These are phyloP conservation scores for Temnothorax curvispinosus DNA, from an alignment of 1,140 invertebrate species.

Conservation along the genomic window DNA sequence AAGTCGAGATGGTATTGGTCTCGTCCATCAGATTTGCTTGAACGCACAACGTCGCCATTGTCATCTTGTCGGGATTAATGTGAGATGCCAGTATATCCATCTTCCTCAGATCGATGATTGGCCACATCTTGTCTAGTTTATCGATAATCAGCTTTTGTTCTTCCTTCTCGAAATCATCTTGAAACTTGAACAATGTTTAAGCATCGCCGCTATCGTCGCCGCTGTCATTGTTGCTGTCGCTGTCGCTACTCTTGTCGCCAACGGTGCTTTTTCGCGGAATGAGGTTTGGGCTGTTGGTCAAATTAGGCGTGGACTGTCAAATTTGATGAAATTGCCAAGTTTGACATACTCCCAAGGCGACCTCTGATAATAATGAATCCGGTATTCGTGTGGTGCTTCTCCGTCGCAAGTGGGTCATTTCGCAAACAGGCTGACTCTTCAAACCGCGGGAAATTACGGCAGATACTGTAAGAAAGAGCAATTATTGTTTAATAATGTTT, in stretches of 20 bases:
- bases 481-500: too few relatives aligned
- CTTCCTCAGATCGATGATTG: background rate
- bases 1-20: constrained; percentile 13
- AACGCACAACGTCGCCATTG: constrained; percentile 76
- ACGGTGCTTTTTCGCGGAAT: constrained; percentile 73
- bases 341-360: constrained; percentile 80
- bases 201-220: constrained; percentile 1
- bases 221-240: background rate
- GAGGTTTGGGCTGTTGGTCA: constrained; percentile 81
- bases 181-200: constrained; percentile 59
- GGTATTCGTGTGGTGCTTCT: constrained; percentile 73
- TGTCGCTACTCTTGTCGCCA: constrained; percentile 70
- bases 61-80: constrained; percentile 42
- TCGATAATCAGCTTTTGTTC: constrained; percentile 55
- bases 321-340: constrained; percentile 76
- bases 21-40: constrained; percentile 75
- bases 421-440: constrained; percentile 77
- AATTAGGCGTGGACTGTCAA: constrained; percentile 82
- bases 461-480: too few relatives aligned
- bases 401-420: constrained; percentile 80
- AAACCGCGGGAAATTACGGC: too few relatives aligned
- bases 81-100: constrained; percentile 31
- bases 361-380: constrained; percentile 53
- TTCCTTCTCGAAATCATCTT: constrained; percentile 47
- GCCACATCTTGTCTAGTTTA: constrained; percentile 55